Evolutionary conservation across 2,797 vertebrate species (phyloP).

Genomic region (Helarctos malayanus): DNA sequence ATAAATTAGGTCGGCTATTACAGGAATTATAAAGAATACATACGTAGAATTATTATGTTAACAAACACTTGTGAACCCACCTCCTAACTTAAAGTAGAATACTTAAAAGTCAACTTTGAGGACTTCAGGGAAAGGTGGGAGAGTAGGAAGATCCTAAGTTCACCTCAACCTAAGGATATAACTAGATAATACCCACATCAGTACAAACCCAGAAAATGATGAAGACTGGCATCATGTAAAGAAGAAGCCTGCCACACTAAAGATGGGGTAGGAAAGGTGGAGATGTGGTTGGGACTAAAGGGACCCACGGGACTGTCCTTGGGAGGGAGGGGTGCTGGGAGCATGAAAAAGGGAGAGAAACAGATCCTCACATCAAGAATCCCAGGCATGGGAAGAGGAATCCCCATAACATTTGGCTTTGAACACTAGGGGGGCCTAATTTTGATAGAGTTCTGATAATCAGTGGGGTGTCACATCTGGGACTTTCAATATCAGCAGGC

Average conservation of each 20-base stretch:
- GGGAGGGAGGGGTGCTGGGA: neutral
- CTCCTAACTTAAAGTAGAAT: conserved; percentile 18
- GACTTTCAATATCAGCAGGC: neutral
- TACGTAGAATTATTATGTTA: neutral
- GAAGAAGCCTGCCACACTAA: neutral
- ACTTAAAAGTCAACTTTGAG: neutral
- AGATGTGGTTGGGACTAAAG: neutral
- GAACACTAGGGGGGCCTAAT: neutral
- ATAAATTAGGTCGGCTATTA: neutral
- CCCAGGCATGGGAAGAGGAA: neutral
- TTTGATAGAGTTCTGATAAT: neutral
- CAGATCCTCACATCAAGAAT: neutral
- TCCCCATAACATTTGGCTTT: neutral
- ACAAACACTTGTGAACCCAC: neutral
- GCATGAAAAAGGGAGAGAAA: neutral
- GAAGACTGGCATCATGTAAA: neutral
- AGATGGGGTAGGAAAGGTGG: neutral
- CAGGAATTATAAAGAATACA: neutral
- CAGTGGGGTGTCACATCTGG: neutral
- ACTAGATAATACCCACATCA: neutral
- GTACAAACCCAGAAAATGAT: neutral
- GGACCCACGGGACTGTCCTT: neutral
- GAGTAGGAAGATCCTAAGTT: neutral
- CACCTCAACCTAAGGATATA: neutral
- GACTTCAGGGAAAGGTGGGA: neutral